Evolutionary conservation across 2,888 invertebrate species (phyloP), one percentile per base, ranked within the genome.

Genomic region (Meghimatium bilineatum): DNA sequence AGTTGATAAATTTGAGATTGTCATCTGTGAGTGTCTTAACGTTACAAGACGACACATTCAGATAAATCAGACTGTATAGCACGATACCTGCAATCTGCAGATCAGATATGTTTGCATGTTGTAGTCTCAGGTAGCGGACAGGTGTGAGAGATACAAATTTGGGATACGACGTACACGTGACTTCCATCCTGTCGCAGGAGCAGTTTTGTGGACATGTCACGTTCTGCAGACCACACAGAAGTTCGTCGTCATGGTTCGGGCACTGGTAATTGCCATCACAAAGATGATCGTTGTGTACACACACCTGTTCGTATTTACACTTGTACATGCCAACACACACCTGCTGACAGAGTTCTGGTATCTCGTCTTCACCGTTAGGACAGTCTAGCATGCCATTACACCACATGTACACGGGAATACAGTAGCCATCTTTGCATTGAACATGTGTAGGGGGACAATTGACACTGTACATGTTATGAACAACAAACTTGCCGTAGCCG

Each of bases 221-320:
- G 56, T 81, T 63, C 38, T 72, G 67, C 29, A 83, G 36, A 20
- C 34, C 26, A 60, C 85, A 85, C 67, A 85, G 69, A 52, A 66
- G 34, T 60, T 85, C 85, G 49, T 85, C 85, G 34, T 85, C 85
- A 38, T 83, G 85, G 23, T 85, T 63, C 0, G 85, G 85, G 66
- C 85, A 85, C 69, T 85, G 85, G 49, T 76, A 83, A 72, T 80
- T 67, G 44, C 85, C 85, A 49, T 85, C 80, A 38, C 85, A 85
- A 49, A 85, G 66, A 63, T 85, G 81, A 14, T 74, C 56, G 8
- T 74, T 56, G 38, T 81, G 83, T n/a, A 85, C 78, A 52, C 85
- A 85, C 14, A 85, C 83, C 0, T 32, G 26, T 63, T 83, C 72
- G n/a, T 77, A 44, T 38, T 81, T 71, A 66, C 85, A 85, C 32